Evolutionary conservation across 2,888 invertebrate species (phyloP).

Genomic region (Fabriciana adippe): DNA sequence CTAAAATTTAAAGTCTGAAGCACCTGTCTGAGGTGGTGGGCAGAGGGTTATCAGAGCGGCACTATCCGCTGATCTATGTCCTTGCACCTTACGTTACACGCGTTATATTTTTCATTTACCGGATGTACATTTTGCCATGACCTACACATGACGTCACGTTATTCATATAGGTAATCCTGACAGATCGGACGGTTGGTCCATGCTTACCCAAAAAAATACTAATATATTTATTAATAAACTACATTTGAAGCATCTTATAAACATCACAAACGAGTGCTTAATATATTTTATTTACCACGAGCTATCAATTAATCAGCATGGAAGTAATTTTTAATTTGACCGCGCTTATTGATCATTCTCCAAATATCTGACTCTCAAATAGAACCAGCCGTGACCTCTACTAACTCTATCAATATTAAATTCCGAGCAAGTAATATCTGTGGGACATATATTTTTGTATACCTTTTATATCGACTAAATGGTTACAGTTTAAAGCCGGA

Average conservation of each 20-base stretch:
- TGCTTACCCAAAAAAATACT: too few species aligned
- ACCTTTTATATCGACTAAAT: constrained; percentile 21
- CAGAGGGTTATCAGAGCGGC: constrained; percentile 30
- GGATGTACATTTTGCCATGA: not conserved
- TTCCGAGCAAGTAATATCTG: constrained; percentile 7
- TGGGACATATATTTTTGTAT: constrained; percentile 3
- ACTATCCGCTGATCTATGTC: constrained; percentile 35
- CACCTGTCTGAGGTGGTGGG: too few species aligned
- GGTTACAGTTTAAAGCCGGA: constrained; percentile 29
- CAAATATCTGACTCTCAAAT: not conserved
- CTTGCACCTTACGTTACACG: constrained; percentile 7
- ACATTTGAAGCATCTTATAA: too few species aligned
- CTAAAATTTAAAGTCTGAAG: not conserved
- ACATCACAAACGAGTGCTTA: too few species aligned
- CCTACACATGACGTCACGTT: not conserved
- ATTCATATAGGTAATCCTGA: too few species aligned
- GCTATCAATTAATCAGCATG: too few species aligned
- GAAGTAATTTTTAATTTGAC: too few species aligned
- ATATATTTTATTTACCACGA: too few species aligned
- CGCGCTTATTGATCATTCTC: too few species aligned
- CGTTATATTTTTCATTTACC: not conserved
- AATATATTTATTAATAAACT: too few species aligned
- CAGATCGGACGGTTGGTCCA: too few species aligned
- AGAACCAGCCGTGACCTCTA: constrained; percentile 11
- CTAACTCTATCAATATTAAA: constrained; percentile 1